Conservation (phyloP, 2,888 invertebrate genomes). For the Microctonus aethiopoides region DNA sequence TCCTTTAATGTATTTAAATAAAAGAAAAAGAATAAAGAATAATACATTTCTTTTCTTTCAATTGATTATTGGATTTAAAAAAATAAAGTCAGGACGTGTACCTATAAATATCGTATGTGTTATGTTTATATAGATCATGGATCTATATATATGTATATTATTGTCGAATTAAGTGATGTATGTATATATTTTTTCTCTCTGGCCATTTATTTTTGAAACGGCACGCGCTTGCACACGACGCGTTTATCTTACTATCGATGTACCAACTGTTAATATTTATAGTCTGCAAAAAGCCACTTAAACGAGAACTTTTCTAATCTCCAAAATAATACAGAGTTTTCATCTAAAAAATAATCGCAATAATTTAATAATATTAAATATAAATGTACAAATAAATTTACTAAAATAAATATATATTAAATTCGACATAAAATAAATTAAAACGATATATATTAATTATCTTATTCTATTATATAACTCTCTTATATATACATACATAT, state of each 20-base stretch:
- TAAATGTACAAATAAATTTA: too few species aligned
- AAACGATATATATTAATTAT: too few species aligned
- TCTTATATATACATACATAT: too few species aligned
- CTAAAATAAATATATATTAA: too few species aligned
- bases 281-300: conserved; percentile 28
- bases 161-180: background rate
- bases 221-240: conserved; percentile 49
- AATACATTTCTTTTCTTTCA: too few species aligned
- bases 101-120: conserved; percentile 35
- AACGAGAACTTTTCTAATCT: background rate
- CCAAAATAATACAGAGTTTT: conserved; percentile 7
- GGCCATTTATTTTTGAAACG: conserved; percentile 48
- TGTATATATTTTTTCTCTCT: conserved; percentile 16
- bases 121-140: background rate
- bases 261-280: conserved; percentile 56
- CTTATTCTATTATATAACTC: too few species aligned
- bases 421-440: too few species aligned
- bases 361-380: too few species aligned
- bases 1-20: too few species aligned
- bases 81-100: too few species aligned
- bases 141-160: conserved; percentile 1
- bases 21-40: background rate
- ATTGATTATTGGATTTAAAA: too few species aligned
- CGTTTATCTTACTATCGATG: conserved; percentile 47
- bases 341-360: too few species aligned